Conservation (phyloP, 2,113 vertebrate genomes). For the Leptosomus discolor region DNA sequence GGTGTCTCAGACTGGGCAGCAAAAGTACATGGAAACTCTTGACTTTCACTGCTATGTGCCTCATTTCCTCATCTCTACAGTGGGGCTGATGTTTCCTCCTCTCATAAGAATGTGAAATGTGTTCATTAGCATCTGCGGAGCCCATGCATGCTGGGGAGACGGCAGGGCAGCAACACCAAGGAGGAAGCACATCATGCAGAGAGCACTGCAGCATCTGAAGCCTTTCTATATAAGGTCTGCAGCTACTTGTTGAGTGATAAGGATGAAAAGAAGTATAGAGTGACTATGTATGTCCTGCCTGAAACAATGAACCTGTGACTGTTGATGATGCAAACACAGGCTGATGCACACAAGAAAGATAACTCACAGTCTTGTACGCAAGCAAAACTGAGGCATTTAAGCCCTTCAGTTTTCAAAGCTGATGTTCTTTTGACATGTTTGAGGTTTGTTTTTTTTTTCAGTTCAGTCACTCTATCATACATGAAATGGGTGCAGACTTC, state of each 20-base stretch:
- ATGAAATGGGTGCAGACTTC: background rate
- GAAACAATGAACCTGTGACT: background rate
- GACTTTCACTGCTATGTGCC: slow-evolving; percentile 28
- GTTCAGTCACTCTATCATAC: background rate
- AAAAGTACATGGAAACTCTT: slow-evolving; percentile 38
- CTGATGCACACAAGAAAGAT: background rate
- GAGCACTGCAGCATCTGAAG: background rate
- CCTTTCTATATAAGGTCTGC: background rate
- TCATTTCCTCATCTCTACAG: slow-evolving; percentile 22
- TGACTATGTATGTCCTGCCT: rapidly evolving
- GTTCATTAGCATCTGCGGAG: background rate
- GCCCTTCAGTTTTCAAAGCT: background rate
- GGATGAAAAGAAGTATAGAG: background rate
- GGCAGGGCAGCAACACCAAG: background rate
- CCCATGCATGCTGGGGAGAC: background rate
- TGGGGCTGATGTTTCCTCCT: background rate
- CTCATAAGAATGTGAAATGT: background rate
- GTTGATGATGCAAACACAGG: background rate
- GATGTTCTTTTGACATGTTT: background rate
- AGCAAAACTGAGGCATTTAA: background rate
- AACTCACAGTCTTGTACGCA: background rate
- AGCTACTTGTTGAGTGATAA: background rate
- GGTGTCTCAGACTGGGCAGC: background rate
- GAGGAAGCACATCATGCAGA: background rate
- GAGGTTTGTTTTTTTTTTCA: background rate